These are phyloP conservation scores for Camponotus pennsylvanicus DNA, from an alignment of 1,140 invertebrate species.

Conservation along the genomic window DNA sequence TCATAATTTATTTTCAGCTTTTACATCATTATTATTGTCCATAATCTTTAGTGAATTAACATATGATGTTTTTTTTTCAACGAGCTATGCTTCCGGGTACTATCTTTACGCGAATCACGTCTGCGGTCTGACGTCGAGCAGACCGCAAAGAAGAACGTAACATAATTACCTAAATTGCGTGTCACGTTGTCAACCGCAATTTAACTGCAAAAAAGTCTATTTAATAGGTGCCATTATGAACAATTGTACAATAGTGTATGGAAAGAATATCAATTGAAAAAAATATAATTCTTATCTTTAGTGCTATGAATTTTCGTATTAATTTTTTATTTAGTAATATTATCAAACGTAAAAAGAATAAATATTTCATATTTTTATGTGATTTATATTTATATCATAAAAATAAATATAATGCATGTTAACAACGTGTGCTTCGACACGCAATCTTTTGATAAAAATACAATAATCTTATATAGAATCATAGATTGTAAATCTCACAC, in stretches of 20 bases:
- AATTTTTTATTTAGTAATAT: background rate
- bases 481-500: background rate
- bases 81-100: background rate
- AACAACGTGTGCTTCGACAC: background rate
- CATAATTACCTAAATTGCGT: conserved; percentile 38
- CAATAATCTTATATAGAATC: background rate
- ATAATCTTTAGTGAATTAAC: background rate
- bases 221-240: background rate
- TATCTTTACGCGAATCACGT: background rate
- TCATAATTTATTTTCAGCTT: conserved; percentile 30
- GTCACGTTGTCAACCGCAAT: conserved; percentile 15
- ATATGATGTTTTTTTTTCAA: background rate
- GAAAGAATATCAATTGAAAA: background rate
- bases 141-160: conserved; percentile 15
- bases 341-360: background rate
- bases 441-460: background rate
- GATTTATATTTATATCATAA: no score
- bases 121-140: background rate
- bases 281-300: background rate
- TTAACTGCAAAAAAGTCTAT: background rate
- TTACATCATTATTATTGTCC: conserved; percentile 42
- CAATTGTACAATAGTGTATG: background rate
- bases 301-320: background rate
- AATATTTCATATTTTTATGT: background rate
- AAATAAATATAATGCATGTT: no score